Base-by-base conservation (phyloP, 1,140 invertebrate genomes). In the Panagrolaimus sp. region DNA sequence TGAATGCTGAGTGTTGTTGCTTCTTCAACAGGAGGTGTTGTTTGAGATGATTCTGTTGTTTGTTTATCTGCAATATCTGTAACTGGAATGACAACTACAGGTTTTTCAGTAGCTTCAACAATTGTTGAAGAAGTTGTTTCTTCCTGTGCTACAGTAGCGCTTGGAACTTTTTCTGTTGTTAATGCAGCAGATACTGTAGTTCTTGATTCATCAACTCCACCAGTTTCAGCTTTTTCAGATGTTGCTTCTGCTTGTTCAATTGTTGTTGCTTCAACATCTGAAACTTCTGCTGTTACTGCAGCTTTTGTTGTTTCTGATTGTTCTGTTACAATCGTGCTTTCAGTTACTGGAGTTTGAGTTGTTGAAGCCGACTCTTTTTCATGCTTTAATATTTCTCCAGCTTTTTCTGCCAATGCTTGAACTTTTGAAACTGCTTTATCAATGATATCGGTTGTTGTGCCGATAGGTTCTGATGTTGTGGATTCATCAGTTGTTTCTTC, bases 341-440 rank as follows among this genome's bases (percentile, higher is more conserved):
- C 48, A 26, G 48, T 26, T 9, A 9, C 48, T 8, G 48, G 17
- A 15, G 17, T 12, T 21, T 12, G 10, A 21, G 17, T 12, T 24
- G 52, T 24, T 21, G 52, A 24, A 24, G 52, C 52, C 4, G 48
- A 52, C 8, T 58, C 52, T 26, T 17, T 14, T 24, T 58, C 17
- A 2, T 58, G 3, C 4, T 58, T 58, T 14, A 58, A 58, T 4
- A 26, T 12, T 26, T 58, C n/a, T n/a, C 21, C 52, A 26, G 52
- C 17, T 21, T 58, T 28, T 26, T 58, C 52, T 12, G 28, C 21
- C 10, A 28, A 21, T 4, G 52, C 52, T 21, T 58, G 21, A 12
- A 28, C 52, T 28, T 58, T 58, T 14, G 52, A 58, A 17, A 58
- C 52, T 21, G 52, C 52, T 58, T 58, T 58, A 21, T 58, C 52